Evolutionary conservation across 2,113 vertebrate species (phyloP).

Genomic region (Edolisoma coerulescens): DNA sequence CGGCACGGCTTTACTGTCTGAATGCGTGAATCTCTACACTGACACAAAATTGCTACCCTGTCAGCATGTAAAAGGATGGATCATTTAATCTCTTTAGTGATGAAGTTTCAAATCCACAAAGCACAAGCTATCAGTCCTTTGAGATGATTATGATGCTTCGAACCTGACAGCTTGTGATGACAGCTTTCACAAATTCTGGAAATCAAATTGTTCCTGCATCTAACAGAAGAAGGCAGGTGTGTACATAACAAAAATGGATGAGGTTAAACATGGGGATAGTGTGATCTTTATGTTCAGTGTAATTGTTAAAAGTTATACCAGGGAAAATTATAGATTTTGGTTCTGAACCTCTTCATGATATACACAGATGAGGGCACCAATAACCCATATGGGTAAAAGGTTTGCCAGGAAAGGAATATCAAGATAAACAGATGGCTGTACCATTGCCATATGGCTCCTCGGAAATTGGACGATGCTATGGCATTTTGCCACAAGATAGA

Average conservation of each 20-base stretch:
- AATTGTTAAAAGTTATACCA: slow-evolving; percentile 60
- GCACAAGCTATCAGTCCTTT: slow-evolving; percentile 62
- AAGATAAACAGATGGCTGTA: slow-evolving; percentile 74
- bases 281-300: slow-evolving; percentile 51
- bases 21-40: slow-evolving; percentile 47
- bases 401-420: slow-evolving; percentile 73
- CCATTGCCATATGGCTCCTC: slow-evolving; percentile 71
- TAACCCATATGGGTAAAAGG: slow-evolving; percentile 71
- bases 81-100: slow-evolving; percentile 72
- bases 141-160: slow-evolving; percentile 64
- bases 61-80: slow-evolving; percentile 66
- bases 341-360: slow-evolving; percentile 59
- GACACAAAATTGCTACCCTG: slow-evolving; percentile 72
- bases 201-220: slow-evolving; percentile 50
- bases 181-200: slow-evolving; percentile 58
- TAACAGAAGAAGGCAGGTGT: slow-evolving; percentile 52
- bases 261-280: slow-evolving; percentile 39
- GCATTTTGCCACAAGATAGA: slow-evolving; percentile 67
- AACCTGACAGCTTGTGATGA: slow-evolving; percentile 61
- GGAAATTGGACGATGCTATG: slow-evolving; percentile 44
- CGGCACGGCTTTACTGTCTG: slow-evolving; percentile 46
- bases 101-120: slow-evolving; percentile 68
- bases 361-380: slow-evolving; percentile 70
- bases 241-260: slow-evolving; percentile 42
- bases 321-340: slow-evolving; percentile 32